Conservation (phyloP, 2,888 invertebrate genomes). For the Agrochola litura region DNA sequence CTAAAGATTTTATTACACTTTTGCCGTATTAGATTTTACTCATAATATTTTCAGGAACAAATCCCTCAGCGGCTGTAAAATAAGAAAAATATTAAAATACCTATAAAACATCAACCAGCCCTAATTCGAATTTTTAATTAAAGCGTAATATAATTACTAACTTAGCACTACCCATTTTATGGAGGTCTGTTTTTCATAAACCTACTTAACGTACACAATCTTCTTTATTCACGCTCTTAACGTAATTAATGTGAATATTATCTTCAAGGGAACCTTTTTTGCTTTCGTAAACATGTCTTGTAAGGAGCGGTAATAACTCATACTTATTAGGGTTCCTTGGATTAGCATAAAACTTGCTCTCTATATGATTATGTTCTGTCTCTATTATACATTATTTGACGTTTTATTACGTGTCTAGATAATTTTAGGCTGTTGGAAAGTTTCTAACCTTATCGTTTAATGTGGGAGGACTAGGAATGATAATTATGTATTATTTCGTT, state of each 20-base stretch:
- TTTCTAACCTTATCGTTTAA: neutral
- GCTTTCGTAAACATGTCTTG: slow-evolving; percentile 65
- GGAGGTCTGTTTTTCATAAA: slow-evolving; percentile 55
- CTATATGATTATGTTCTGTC: slow-evolving; percentile 34
- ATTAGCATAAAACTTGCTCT: slow-evolving; percentile 50
- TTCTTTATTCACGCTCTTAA: slow-evolving; percentile 56
- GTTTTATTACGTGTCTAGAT: neutral
- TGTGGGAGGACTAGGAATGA: rapidly evolving
- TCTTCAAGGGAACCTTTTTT: slow-evolving; percentile 71
- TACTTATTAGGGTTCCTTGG: slow-evolving; percentile 59
- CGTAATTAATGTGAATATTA: slow-evolving; percentile 74
- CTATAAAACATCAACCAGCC: slow-evolving; percentile 32
- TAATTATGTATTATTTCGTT: neutral
- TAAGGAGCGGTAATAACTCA: slow-evolving; percentile 67
- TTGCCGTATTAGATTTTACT: slow-evolving; percentile 24
- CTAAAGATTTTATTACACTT: slow-evolving; percentile 20
- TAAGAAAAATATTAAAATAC: slow-evolving; percentile 29
- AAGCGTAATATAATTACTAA: slow-evolving; percentile 51
- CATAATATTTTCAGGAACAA: slow-evolving; percentile 21
- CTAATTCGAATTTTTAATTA: slow-evolving; percentile 57
- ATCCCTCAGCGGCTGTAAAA: slow-evolving; percentile 22
- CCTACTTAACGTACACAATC: slow-evolving; percentile 47
- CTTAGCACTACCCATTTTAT: slow-evolving; percentile 45
- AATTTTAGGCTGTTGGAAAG: neutral
- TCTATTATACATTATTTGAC: slow-evolving; percentile 9